Base-by-base conservation (phyloP, 1,140 invertebrate genomes). In the Meloidogyne hapla region DNA sequence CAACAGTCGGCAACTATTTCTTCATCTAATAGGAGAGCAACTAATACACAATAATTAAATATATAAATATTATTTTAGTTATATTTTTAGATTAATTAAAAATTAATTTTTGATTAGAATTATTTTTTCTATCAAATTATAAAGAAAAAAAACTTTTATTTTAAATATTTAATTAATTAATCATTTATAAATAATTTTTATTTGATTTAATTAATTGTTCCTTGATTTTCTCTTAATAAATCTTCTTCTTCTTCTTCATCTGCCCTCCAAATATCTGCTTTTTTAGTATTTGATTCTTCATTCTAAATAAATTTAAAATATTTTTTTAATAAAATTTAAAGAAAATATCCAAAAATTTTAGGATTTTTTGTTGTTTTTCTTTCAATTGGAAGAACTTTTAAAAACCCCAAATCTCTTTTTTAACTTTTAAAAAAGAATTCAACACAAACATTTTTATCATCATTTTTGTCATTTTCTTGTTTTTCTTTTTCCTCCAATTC, bases 401-500 rank as follows among this genome's bases (percentile, higher is more conserved):
- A n/a, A n/a, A n/a, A n/a, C n/a, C n/a, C n/a, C n/a, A n/a, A n/a
- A n/a, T n/a, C n/a, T 8, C 8, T 33, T 33, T 33, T 33, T 33
- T 33, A 33, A 33, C 9, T 33, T 33, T 33, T 33, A 33, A 33
- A 33, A 33, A 33, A 6, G 9, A 33, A 33, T 33, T 8, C 33
- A 33, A 33, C 4, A 33, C 33, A 33, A 33, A 33, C 33, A 33
- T 33, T 33, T 6, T 33, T 33, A 6, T 33, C 33, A 6, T 33
- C 33, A 33, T 33, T 23, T 65, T 64, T 26, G 18, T 67, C 56
- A 62, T 70, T 26, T 63, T 83, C 56, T 23, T 81, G 64, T 18
- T 6, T 48, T 23, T 80, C 62, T 13, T 33, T 67, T 28, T 62
- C 77, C 66, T 81, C 80, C 68, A 84, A 62, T 73, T 84, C 69